Evolutionary conservation across 2,113 vertebrate species (phyloP).

Genomic region (Calidris pugnax): DNA sequence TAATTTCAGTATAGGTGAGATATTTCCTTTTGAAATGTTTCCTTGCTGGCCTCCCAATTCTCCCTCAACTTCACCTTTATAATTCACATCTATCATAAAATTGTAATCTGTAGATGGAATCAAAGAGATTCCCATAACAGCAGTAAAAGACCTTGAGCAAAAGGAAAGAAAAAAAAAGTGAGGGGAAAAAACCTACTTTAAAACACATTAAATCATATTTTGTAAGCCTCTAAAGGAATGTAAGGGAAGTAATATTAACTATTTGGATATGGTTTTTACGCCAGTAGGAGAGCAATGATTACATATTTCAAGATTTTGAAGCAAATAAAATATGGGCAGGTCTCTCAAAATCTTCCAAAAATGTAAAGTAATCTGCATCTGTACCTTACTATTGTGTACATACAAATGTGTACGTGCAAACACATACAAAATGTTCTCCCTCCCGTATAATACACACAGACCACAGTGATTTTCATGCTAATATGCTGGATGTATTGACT

Average conservation of each 20-base stretch:
- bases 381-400: neutral
- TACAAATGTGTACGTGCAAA: neutral
- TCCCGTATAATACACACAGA: neutral
- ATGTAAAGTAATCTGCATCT: neutral
- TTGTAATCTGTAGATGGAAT: neutral
- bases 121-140: neutral
- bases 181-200: neutral
- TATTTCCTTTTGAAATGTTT: slow-evolving; percentile 32
- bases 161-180: neutral
- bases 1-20: slow-evolving; percentile 50
- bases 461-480: neutral
- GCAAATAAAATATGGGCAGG: neutral
- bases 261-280: neutral
- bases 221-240: slow-evolving; percentile 32
- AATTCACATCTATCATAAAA: slow-evolving; percentile 14
- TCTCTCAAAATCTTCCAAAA: neutral
- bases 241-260: slow-evolving; percentile 18
- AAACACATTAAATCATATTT: neutral
- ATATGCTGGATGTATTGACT: neutral
- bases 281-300: neutral
- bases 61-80: neutral
- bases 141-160: neutral
- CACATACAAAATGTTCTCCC: neutral
- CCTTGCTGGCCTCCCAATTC: neutral
- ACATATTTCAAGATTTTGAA: slow-evolving; percentile 14